Conservation (phyloP, 1,140 invertebrate genomes). For the Lanistes nyassanus region DNA sequence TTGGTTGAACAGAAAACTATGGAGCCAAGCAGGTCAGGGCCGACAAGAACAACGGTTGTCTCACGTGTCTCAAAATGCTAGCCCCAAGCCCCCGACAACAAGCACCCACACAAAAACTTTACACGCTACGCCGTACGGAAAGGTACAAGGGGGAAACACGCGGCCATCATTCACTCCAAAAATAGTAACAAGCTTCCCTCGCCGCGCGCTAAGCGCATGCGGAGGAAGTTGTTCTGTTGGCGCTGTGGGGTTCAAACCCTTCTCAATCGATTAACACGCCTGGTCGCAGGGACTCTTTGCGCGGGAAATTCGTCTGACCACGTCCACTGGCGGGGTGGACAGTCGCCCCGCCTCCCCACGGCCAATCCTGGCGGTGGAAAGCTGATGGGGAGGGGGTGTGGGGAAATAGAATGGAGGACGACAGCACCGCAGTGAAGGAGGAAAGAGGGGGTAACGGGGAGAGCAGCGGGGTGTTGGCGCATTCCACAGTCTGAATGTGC, state of each 20-base stretch:
- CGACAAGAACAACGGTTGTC: background rate
- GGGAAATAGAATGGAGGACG: background rate
- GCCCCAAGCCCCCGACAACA: background rate
- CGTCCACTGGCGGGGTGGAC: background rate
- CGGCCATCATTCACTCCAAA: conserved; percentile 17
- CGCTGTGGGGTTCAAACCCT: background rate
- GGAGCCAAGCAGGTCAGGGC: background rate
- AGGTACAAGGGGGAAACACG: background rate
- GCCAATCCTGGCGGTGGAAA: background rate
- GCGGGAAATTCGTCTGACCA: background rate
- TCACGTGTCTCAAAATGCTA: too few relatives aligned
- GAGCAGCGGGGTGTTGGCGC: background rate
- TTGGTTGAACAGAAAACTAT: background rate
- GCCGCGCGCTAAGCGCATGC: conserved; percentile 8
- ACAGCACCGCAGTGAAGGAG: background rate
- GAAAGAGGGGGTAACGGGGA: background rate
- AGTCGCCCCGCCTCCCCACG: background rate
- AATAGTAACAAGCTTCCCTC: conserved; percentile 7
- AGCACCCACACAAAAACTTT: background rate
- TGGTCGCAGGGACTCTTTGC: too few relatives aligned
- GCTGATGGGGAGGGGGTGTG: background rate
- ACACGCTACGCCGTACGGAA: too few relatives aligned
- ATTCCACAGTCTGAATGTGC: conserved; percentile 26
- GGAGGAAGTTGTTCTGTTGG: background rate
- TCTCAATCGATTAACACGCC: conserved; percentile 18